phyloP scores from a whole-genome alignment of 1,140 invertebrate genomes.

The Dermatophagoides farinae region DNA sequence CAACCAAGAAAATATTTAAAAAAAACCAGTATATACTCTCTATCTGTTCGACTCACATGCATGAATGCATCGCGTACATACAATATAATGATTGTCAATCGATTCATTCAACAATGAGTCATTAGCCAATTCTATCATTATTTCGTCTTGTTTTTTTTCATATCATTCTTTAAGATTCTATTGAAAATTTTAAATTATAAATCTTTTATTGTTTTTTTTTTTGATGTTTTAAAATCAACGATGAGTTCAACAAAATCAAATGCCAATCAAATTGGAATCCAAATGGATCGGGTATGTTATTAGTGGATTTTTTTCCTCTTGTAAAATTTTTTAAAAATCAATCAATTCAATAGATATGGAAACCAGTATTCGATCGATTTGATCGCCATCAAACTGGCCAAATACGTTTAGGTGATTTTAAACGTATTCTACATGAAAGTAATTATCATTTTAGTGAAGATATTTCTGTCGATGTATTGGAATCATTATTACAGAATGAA shows the following conservation, averaged over 20 bases:
- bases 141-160: too few species aligned
- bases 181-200: too few species aligned
- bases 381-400: slow-evolving; percentile 48
- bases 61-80: too few species aligned
- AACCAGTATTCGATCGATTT: slow-evolving; percentile 32
- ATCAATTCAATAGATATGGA: slow-evolving; percentile 11
- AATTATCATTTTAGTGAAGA: slow-evolving; percentile 37
- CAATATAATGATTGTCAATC: too few species aligned
- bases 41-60: too few species aligned
- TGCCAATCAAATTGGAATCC: background rate
- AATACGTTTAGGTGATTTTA: slow-evolving; percentile 46
- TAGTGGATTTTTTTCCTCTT: background rate
- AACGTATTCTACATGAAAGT: slow-evolving; percentile 37
- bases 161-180: too few species aligned
- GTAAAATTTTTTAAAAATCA: background rate
- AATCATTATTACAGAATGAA: slow-evolving; percentile 43
- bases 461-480: slow-evolving; percentile 45
- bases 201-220: too few species aligned
- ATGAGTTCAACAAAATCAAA: background rate
- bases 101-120: too few species aligned
- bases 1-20: too few species aligned
- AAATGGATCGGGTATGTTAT: slow-evolving; percentile 9
- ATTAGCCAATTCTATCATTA: too few species aligned
- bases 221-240: background rate
- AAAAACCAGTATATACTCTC: too few species aligned